A percentile compares a stretch with the other conserved stretches of the same genome.
These are phyloP conservation scores for Rana temporaria DNA, from an alignment of 2,113 vertebrate species.

Conservation along the genomic window DNA sequence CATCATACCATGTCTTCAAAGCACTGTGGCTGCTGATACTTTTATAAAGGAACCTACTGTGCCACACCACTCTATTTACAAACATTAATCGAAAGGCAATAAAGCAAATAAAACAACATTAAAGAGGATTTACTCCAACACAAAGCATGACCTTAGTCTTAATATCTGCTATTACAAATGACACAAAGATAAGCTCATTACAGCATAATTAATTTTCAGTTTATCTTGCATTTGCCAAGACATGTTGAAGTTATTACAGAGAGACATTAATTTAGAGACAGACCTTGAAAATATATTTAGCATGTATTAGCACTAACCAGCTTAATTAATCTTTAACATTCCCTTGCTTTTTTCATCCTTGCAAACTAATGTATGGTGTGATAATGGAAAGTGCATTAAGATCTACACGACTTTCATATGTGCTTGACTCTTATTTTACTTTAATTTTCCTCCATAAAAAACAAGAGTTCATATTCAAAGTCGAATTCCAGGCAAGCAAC, in stretches of 20 bases:
- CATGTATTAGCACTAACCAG: slow-evolving; percentile 25
- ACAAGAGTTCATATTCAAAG: no score
- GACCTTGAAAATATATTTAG: slow-evolving; percentile 47
- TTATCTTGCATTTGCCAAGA: slow-evolving; percentile 33
- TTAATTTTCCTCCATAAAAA: neutral
- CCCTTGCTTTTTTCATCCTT: neutral
- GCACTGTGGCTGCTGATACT: neutral
- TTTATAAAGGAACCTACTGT: neutral
- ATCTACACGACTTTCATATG: neutral
- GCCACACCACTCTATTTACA: slow-evolving; percentile 13
- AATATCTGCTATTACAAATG: slow-evolving; percentile 43
- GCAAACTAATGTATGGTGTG: slow-evolving; percentile 18
- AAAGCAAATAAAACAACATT: slow-evolving; percentile 33
- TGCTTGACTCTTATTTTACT: neutral
- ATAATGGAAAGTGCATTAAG: neutral
- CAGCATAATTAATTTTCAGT: slow-evolving; percentile 33
- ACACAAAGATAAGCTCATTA: slow-evolving; percentile 41
- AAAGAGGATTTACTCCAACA: slow-evolving; percentile 21
- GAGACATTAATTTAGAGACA: slow-evolving; percentile 20
- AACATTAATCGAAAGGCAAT: slow-evolving; percentile 17
- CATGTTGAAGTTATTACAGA: slow-evolving; percentile 27
- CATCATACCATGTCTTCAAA: neutral
- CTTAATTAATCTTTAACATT: slow-evolving; percentile 38
- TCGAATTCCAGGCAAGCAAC: no score
- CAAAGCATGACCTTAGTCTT: slow-evolving; percentile 35